These are phyloP conservation scores for Danaus melanippus DNA, from an alignment of 1,140 invertebrate species.

Conservation along the genomic window DNA sequence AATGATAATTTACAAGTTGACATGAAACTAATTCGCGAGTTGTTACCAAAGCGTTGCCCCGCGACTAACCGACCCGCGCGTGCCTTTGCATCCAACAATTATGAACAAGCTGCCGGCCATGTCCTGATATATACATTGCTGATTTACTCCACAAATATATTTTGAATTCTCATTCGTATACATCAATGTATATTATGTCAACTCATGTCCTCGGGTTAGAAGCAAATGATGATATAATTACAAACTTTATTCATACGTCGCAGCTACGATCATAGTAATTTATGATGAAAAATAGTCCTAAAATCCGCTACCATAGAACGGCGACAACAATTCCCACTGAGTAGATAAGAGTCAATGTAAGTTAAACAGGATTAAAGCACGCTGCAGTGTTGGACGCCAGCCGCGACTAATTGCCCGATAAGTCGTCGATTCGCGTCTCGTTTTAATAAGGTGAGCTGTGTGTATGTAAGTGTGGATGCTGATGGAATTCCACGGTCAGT, in stretches of 20 bases:
- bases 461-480: constrained; percentile 57
- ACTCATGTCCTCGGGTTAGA: too few species aligned
- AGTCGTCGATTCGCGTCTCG: constrained; percentile 70
- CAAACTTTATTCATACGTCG: too few species aligned
- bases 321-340: constrained; percentile 15
- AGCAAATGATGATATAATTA: too few species aligned
- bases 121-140: too few species aligned
- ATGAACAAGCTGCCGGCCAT: too few species aligned
- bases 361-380: constrained; percentile 38
- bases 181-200: too few species aligned
- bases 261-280: too few species aligned
- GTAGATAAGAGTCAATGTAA: constrained; percentile 49
- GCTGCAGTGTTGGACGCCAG: constrained; percentile 52
- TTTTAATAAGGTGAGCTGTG: constrained; percentile 69
- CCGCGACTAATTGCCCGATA: constrained; percentile 70
- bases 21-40: constrained; percentile 59
- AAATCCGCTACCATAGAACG: too few species aligned
- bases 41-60: constrained; percentile 29
- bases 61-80: constrained; percentile 29
- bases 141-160: too few species aligned
- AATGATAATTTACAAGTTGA: constrained; percentile 61
- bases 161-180: too few species aligned
- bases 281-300: too few species aligned
- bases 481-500: constrained; percentile 67
- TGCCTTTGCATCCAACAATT: constrained; percentile 24